Base-by-base conservation (phyloP, 2,113 vertebrate species). In the Scopus umbretta region DNA sequence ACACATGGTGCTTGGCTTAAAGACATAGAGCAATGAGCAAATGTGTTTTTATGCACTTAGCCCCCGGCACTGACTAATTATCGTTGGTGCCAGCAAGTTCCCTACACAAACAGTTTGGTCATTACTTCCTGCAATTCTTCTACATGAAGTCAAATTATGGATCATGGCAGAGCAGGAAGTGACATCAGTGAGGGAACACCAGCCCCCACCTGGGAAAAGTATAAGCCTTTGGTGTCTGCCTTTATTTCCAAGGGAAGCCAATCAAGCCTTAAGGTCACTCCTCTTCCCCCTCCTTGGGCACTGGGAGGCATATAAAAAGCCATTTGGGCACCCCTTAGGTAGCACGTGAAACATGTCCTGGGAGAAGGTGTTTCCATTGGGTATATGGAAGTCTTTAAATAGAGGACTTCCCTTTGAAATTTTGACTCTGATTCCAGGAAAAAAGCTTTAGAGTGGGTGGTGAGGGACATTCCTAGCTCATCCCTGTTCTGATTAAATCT, bases 101-200 rank as follows among this genome's bases (percentile, higher is more conserved):
- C 27, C 81, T 62, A 19, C 42, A 73, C 86, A 86, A 90, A 83
- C 86, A 84, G 32, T 84, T 87, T 68, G 87, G 78, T 72, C 87
- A 86, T 90, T 94, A 72, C 84, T 95, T 96, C 91, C 89, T 94
- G 50, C 87, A 86, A 9, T 95, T 96, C 73, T 91, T 92, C 67
- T 90, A 1, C 7, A 5, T 66, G 74, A 91, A 89, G 88, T 72
- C 90, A 89, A 81, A 80, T 68, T 61, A 68, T 32, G 61, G 76
- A 87, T 92, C 86, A 36, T 7, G 2, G 45, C 80, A 85, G 49
- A 84, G 14, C 16, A 72, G n/a, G 40, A 70, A 70, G 50, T 91
- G 45, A 76, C 90, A 92, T 73, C 75, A 63, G 74, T 38, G 14
- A 56, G 72, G 63, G 36, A 84, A 49, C 10, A 58, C 6, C 36